A percentile compares a stretch with the other conserved stretches of the same genome.
Conservation (phyloP, 2,888 invertebrate species). For the Eupithecia vulgata region DNA sequence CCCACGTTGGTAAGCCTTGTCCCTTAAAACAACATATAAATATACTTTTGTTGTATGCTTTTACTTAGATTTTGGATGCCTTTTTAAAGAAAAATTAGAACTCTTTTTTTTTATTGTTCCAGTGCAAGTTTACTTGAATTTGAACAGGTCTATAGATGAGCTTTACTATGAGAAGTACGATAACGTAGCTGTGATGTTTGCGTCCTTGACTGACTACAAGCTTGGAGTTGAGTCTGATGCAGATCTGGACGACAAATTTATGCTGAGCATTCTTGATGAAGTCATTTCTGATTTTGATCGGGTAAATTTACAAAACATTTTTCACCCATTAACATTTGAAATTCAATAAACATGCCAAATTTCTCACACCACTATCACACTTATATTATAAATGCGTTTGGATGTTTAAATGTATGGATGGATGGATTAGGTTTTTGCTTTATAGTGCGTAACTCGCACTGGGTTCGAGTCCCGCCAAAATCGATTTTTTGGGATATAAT, state of each 20-base stretch:
- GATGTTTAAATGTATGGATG: too few species aligned
- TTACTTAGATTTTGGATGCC: background rate
- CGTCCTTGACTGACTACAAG: slow-evolving; percentile 93
- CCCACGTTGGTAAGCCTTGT: slow-evolving; percentile 90
- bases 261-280: slow-evolving; percentile 91
- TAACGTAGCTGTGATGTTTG: slow-evolving; percentile 97
- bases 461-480: too few species aligned
- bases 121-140: slow-evolving; percentile 91
- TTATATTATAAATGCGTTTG: too few species aligned
- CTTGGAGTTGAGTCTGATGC: slow-evolving; percentile 86
- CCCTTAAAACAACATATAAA: background rate
- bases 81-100: background rate
- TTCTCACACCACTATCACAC: too few species aligned
- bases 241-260: slow-evolving; percentile 86
- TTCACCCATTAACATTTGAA: background rate
- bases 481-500: too few species aligned
- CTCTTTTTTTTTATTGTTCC: slow-evolving; percentile 48
- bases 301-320: too few species aligned
- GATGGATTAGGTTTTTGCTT: too few species aligned
- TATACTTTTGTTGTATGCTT: background rate
- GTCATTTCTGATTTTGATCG: slow-evolving; percentile 97
- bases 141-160: slow-evolving; percentile 88
- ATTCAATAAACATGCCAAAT: background rate
- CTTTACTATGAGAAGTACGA: slow-evolving; percentile 95
- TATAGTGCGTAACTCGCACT: too few species aligned